Evolutionary conservation across 2,797 vertebrate species (phyloP).

Genomic region (Liparis tanakae): DNA sequence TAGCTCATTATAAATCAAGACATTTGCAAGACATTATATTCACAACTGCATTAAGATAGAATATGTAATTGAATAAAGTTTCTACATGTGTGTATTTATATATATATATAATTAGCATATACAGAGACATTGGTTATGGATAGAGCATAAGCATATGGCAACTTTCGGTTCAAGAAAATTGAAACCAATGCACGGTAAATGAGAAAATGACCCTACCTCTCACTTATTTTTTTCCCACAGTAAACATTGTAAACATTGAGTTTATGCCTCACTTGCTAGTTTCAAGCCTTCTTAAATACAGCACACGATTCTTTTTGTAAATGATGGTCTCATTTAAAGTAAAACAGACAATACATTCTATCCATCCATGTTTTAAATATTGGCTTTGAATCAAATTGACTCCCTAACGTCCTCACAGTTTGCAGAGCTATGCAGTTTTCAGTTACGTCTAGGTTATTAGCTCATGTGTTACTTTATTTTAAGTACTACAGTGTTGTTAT

Average conservation of each 20-base stretch:
- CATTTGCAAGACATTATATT: neutral
- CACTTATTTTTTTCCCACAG: neutral
- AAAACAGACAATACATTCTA: neutral
- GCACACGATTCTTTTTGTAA: neutral
- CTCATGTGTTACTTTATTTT: conserved; percentile 31
- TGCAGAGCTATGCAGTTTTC: conserved; percentile 26
- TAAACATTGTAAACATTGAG: neutral
- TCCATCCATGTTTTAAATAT: conserved; percentile 1
- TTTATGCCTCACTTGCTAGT: neutral
- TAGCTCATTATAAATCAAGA: conserved; percentile 1
- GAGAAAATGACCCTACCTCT: neutral
- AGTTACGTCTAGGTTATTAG: conserved; percentile 23
- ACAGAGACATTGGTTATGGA: neutral
- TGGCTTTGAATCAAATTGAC: conserved; percentile 9
- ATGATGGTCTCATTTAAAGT: neutral
- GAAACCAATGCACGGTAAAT: neutral
- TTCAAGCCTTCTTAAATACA: neutral
- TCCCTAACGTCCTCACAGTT: neutral
- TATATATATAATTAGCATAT: neutral
- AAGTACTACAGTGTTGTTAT: conserved; percentile 13
- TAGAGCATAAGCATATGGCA: neutral
- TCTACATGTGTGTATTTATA: neutral
- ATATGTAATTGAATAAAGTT: neutral
- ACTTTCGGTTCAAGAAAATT: neutral
- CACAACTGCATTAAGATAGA: conserved; percentile 1